Evolutionary conservation across 2,888 invertebrate species (phyloP), one percentile per base, ranked within the genome.

Genomic region (Leptinotarsa tumamoca): DNA sequence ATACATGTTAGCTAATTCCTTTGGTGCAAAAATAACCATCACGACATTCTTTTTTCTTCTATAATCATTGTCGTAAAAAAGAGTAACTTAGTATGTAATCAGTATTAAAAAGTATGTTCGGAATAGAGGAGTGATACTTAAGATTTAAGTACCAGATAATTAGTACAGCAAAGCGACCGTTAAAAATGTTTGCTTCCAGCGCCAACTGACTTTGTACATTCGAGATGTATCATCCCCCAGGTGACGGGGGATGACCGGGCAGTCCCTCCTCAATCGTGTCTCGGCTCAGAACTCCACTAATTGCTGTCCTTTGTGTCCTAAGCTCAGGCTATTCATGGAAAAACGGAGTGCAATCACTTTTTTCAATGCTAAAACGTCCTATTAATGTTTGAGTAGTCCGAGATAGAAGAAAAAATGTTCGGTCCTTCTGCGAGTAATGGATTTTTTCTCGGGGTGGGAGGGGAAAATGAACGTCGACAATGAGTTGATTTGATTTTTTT

Each of bases 341-440:
- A 77, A 79, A 74, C 77, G 72, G 79, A 77, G 75, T 76, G 79
- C 81, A 79, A 80, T 78, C 73, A 73, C 78, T 80, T 81, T 82
- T 82, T 81, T 80, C 80, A 76, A 74, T 63, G 75, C 78, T 77
- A 76, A 79, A 80, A 81, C 78, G 80, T 72, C 70, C 78, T 78
- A 80, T 82, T 82, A 82, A 82, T 81, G 81, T 82, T 82, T 82
- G 72, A 81, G 79, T 74, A 75, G 77, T 56, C 74, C 58, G 58
- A 43, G 58, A 50, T 49, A 21, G 70, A 49, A 70, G 43, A 21
- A 54, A 33, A 52, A 49, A 4, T 33, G 69, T 33, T 63, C 63
- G 63, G 63, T 33, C 33, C 33, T 63, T 63, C n/a, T 43, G 63
- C 63, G 10, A 43, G 27, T 63, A 63, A 63, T 63, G 63, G 63